phyloP scores from a whole-genome alignment of 92 coral and sea anemone genomes.

The Siderastrea radians region DNA sequence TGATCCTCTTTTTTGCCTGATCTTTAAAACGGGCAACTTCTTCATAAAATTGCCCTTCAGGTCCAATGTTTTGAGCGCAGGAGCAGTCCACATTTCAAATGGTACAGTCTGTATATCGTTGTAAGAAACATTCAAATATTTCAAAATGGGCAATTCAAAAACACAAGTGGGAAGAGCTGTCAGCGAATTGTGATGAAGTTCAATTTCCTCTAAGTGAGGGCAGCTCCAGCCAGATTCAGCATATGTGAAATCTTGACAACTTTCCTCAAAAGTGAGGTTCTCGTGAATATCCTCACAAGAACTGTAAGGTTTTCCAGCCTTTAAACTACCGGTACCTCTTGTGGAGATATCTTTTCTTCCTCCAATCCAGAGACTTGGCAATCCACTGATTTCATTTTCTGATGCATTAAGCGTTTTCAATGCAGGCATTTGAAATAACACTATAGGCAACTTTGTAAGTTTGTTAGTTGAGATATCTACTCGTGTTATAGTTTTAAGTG shows the following conservation, averaged over 20 bases:
- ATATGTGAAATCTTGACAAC: slow-evolving; percentile 71
- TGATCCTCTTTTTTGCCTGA: slow-evolving; percentile 27
- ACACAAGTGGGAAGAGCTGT: slow-evolving; percentile 87
- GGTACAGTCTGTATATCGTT: slow-evolving; percentile 92
- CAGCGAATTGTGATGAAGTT: slow-evolving; percentile 88
- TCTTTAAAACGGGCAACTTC: slow-evolving; percentile 77
- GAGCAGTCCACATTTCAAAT: slow-evolving; percentile 97
- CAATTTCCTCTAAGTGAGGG: slow-evolving; percentile 96
- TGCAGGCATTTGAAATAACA: slow-evolving; percentile 89
- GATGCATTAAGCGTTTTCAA: slow-evolving; percentile 84
- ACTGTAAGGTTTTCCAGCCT: slow-evolving; percentile 65
- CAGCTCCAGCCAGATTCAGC: slow-evolving; percentile 93
- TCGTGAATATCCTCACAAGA: slow-evolving; percentile 78
- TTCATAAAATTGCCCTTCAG: slow-evolving; percentile 89
- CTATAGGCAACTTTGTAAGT: slow-evolving; percentile 81
- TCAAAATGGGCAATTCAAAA: slow-evolving; percentile 87
- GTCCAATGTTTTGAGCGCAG: slow-evolving; percentile 83
- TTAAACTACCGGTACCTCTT: slow-evolving; percentile 6
- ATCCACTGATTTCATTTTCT: slow-evolving; percentile 68
- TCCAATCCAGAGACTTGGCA: slow-evolving; percentile 83
- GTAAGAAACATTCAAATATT: slow-evolving; percentile 76
- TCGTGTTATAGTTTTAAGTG: slow-evolving; percentile 87
- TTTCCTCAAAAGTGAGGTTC: slow-evolving; percentile 72
- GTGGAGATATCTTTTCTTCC: slow-evolving; percentile 37
- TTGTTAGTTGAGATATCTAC: slow-evolving; percentile 88